Base-by-base conservation (phyloP, 2,888 invertebrate species). In the Metopia argyrocephala region DNA sequence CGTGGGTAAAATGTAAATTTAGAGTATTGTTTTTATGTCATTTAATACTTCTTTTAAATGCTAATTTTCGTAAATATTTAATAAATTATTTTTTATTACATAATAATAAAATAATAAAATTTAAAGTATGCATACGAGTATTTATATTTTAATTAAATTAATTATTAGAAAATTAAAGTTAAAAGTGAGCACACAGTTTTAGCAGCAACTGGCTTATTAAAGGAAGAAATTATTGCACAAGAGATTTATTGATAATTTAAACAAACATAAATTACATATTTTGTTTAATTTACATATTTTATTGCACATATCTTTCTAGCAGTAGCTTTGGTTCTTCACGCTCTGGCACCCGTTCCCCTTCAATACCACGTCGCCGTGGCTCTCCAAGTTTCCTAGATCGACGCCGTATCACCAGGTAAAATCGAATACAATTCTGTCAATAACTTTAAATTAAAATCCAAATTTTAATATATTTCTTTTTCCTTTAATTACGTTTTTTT, bases 311-410 rank as follows among this genome's bases (percentile, higher is more conserved):
- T n/a, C 15, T 15, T 38, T 81, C 7, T 48, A 84, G 84, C 70
- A 78, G 84, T 52, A 89, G 87, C 71, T 88, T 85, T 20, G 88
- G 86, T 79, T 87, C 88, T 46, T 89, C 90, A 70, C 87, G 88
- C 71, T 87, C 90, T 12, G 92, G 94, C 84, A 94, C 94, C 76
- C 92, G 95, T 81, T 96, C 96, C 79, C 95, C 95, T n/a, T 97
- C 97, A 78, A 98, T 98, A 90, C 97, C 98, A 65, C 92, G 98
- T 75, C 93, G 98, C 80, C 95, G 96, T 85, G 98, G 98, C 54
- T 98, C 98, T 75, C 98, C 98, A 21, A 97, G 97, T 91, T 98
- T 98, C 91, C 92, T 98, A 82, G 98, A 98, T 91, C 93, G 97
- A 86, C 93, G 98, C 78, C 93, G 98, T 85, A 98, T 98, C 87